Percentiles rank a stretch among this genome's conserved stretches.
Conservation (phyloP, 2,797 vertebrate genomes). For the Falco cherrug region DNA sequence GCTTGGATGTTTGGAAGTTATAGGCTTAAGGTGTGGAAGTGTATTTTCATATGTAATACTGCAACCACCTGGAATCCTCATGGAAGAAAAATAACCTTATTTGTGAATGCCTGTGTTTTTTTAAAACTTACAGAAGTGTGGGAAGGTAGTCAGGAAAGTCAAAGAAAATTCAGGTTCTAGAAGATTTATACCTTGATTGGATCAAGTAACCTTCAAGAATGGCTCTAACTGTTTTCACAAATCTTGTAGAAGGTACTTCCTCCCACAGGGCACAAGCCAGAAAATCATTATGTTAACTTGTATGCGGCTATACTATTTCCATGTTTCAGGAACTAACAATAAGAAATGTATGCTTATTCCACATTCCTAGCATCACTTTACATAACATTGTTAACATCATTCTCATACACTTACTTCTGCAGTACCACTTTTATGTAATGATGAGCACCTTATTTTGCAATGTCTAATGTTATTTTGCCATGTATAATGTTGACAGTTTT, state of each 20-base stretch:
- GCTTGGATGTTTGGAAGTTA: neutral
- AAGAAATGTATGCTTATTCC: neutral
- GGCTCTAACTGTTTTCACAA: neutral
- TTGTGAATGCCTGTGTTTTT: neutral
- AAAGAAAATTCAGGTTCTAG: neutral
- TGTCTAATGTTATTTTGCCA: neutral
- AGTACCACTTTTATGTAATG: neutral
- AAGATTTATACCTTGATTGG: neutral
- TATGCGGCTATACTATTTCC: neutral
- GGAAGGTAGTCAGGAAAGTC: neutral
- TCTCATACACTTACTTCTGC: neutral
- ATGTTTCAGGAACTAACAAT: neutral
- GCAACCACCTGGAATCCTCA: neutral
- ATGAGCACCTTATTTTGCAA: neutral
- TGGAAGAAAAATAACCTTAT: neutral
- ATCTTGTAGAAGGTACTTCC: neutral
- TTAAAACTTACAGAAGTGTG: neutral
- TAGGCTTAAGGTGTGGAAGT: neutral
- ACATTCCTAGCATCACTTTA: neutral
- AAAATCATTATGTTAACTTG: neutral
- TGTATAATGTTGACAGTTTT: slow-evolving; percentile 43
- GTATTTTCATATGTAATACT: neutral
- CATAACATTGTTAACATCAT: neutral
- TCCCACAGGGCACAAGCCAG: neutral
- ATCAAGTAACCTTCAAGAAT: neutral